Evolutionary conservation across 1,140 invertebrate genomes (phyloP).

Genomic region (Atta colombica): DNA sequence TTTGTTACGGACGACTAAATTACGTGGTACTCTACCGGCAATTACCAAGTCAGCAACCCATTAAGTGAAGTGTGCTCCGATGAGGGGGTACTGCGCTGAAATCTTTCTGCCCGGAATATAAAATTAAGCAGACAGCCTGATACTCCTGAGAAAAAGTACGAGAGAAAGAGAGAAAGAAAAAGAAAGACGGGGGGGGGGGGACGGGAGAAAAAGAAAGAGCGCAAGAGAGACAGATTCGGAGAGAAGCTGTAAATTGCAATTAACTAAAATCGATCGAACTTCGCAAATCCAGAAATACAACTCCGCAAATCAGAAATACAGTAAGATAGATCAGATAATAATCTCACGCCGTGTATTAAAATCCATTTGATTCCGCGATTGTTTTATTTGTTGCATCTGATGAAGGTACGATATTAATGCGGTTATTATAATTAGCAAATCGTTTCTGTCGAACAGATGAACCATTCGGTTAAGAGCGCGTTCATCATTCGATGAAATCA

Average conservation of each 20-base stretch:
- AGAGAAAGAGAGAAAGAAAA: conserved; percentile 3
- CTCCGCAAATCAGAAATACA: no score
- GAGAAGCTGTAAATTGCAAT: conserved; percentile 46
- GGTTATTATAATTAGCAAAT: conserved; percentile 24
- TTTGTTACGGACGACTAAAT: conserved; percentile 70
- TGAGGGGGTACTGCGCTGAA: conserved; percentile 59
- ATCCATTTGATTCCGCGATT: conserved; percentile 14
- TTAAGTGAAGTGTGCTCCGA: conserved; percentile 69
- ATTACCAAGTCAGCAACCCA: conserved; percentile 76
- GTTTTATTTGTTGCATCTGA: neutral
- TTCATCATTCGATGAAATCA: conserved; percentile 55
- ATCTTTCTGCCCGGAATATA: conserved; percentile 72
- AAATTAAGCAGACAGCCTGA: conserved; percentile 65
- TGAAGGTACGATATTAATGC: neutral
- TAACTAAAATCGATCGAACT: conserved; percentile 12
- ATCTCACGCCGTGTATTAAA: neutral
- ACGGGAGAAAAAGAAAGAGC: neutral
- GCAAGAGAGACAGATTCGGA: neutral
- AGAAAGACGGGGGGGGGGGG: no score
- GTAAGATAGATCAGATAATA: neutral
- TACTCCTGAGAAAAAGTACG: conserved; percentile 25
- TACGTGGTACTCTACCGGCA: conserved; percentile 70
- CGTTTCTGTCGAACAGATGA: conserved; percentile 30
- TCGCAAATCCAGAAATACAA: neutral
- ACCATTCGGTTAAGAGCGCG: conserved; percentile 30